Evolutionary conservation across 2,113 vertebrate genomes (phyloP).

Genomic region (pig (Sus scrofa)): DNA sequence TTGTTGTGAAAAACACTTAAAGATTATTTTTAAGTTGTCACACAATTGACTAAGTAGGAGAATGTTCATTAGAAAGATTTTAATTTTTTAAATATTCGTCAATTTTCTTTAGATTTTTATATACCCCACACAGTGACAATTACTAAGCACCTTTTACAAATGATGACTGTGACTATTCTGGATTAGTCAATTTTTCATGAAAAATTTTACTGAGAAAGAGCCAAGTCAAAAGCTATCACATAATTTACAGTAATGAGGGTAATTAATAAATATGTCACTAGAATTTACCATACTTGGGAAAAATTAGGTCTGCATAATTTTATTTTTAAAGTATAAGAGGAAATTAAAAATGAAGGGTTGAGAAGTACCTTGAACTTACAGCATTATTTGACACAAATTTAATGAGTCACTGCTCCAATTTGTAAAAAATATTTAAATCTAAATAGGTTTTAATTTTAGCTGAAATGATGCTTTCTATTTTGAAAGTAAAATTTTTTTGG

Average conservation of each 20-base stretch:
- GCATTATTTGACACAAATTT: conserved; percentile 18
- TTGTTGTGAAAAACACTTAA: background rate
- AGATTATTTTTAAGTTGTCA: background rate
- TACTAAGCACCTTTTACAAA: background rate
- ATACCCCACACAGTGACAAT: background rate
- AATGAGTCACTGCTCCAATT: background rate
- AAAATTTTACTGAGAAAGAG: conserved; percentile 41
- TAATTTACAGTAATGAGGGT: background rate
- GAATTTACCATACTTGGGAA: background rate
- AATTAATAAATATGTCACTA: conserved; percentile 30
- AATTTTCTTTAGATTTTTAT: background rate
- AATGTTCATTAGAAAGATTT: background rate
- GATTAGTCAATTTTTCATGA: conserved; percentile 24
- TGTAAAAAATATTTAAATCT: conserved; percentile 27
- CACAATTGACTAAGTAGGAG: background rate
- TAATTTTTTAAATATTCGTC: background rate
- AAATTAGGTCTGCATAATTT: background rate
- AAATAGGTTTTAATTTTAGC: conserved; percentile 56
- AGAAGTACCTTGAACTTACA: conserved; percentile 37
- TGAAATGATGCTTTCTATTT: conserved; percentile 13
- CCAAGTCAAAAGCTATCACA: conserved; percentile 14
- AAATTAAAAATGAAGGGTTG: background rate
- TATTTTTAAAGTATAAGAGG: conserved; percentile 45
- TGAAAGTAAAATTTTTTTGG: conserved; percentile 37
- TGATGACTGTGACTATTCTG: background rate